Percentiles rank a stretch among this genome's conserved stretches.
phyloP scores from a whole-genome alignment of 2,888 invertebrate species.

The Ectemnius lituratus region DNA sequence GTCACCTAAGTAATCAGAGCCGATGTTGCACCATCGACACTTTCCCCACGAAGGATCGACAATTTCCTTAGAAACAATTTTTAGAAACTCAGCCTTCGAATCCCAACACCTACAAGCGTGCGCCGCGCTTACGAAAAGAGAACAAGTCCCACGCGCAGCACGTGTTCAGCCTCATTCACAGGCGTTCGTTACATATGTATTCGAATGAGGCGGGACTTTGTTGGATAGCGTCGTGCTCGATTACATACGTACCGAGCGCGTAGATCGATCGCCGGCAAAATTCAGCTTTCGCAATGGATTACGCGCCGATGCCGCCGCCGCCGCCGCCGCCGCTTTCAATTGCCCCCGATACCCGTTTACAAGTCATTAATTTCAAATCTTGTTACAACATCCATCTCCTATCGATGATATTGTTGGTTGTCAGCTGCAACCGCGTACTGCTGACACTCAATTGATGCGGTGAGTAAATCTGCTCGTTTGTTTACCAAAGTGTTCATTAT shows the following conservation, averaged over 20 bases:
- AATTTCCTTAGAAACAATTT: slow-evolving; percentile 25
- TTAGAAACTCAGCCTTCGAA: slow-evolving; percentile 48
- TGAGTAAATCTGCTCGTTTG: too few relatives aligned
- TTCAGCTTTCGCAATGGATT: slow-evolving; percentile 18
- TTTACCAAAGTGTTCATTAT: too few relatives aligned
- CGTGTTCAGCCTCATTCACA: slow-evolving; percentile 48
- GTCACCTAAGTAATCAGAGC: too few relatives aligned
- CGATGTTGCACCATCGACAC: too few relatives aligned
- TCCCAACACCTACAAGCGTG: slow-evolving; percentile 35
- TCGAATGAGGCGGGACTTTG: slow-evolving; percentile 6
- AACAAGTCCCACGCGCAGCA: slow-evolving; percentile 56
- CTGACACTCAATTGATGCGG: too few relatives aligned
- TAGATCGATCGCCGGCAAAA: not conserved
- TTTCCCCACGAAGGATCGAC: too few relatives aligned
- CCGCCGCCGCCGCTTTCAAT: slow-evolving; percentile 10
- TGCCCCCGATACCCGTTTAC: slow-evolving; percentile 1
- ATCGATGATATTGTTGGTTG: not conserved
- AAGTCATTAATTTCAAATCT: slow-evolving; percentile 1
- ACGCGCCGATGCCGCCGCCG: not conserved
- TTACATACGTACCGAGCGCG: not conserved
- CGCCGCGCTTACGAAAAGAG: slow-evolving; percentile 49
- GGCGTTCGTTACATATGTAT: slow-evolving; percentile 33
- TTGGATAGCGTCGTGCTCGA: too few relatives aligned
- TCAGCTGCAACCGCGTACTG: too few relatives aligned
- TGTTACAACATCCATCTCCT: not conserved